Evolutionary conservation across 2,888 invertebrate genomes (phyloP), one percentile per base, ranked within the genome.

Genomic region (Cheiracanthium punctorium): DNA sequence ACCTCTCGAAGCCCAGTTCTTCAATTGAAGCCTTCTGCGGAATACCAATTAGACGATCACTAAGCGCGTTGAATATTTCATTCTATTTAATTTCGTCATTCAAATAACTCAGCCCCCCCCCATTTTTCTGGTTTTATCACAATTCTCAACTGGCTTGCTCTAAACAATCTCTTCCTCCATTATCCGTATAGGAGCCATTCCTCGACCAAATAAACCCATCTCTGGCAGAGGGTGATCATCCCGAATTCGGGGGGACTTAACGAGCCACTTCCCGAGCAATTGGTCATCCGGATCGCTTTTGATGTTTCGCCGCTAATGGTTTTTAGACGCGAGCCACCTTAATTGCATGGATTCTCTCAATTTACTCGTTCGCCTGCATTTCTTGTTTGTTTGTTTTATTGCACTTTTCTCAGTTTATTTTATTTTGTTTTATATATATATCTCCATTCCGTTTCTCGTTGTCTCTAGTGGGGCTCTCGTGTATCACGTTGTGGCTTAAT

Each of bases 331-430:
- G 69, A 84, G 84, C 77, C 77, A 52, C 73, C 84, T 84, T 84
- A 84, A 84, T 84, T 84, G 84, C 73, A 48, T 67, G 29, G 84
- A 84, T 84, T 84, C 84, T 37, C 73, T 52, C 84, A 77, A 84
- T 79, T 84, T 82, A 80, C 70, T 64, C 71, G 41, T 29, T 41
- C 71, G 58, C 14, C 28, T 33, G 41, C 10, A 41, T 37, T 70
- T 24, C 41, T 41, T 58, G 67, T 48, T 48, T 48, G 17, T 48
- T 48, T 48, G 17, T 48, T 48, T 48, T 48, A 2, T 17, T 14
- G 2, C 43, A 17, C n/a, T n/a, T n/a, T n/a, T n/a, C n/a, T n/a
- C n/a, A n/a, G n/a, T n/a, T 17, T 17, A 4, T 24, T 58, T 24
- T 58, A 24, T 58, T 58, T 24, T n/a, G n/a, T 24, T 24, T 58